Conservation (phyloP, 2,113 vertebrate species). For the Chionomys nivalis region DNA sequence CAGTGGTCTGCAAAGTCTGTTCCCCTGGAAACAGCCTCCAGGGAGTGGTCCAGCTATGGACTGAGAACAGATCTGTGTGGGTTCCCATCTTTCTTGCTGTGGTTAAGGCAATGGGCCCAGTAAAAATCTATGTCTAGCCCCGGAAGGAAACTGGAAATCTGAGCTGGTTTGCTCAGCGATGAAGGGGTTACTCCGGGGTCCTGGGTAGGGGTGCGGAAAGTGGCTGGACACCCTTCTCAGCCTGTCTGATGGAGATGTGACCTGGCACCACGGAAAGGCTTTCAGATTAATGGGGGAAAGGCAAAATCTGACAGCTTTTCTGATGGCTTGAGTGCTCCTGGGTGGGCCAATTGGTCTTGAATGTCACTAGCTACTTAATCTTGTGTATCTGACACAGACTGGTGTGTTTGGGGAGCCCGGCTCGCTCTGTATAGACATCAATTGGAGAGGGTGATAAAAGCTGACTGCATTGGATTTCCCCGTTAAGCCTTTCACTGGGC, state of each 20-base stretch:
- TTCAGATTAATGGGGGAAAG: conserved; percentile 98
- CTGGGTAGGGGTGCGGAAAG: conserved; percentile 80
- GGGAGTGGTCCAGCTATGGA: not conserved
- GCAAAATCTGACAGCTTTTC: conserved; percentile 97
- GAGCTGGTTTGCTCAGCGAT: conserved; percentile 49
- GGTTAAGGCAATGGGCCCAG: not conserved
- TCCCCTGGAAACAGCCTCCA: not conserved
- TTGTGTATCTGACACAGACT: conserved; percentile 97
- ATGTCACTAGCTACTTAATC: conserved; percentile 99
- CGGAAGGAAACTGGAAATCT: not conserved
- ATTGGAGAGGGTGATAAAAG: conserved; percentile 90
- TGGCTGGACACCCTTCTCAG: conserved; percentile 84
- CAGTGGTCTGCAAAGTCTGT: not conserved
- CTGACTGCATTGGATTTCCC: conserved; percentile 87
- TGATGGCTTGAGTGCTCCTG: conserved; percentile 94
- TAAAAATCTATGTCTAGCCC: not conserved
- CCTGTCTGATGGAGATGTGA: conserved; percentile 96
- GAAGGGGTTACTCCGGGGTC: conserved; percentile 89
- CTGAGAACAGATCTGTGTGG: too few species aligned
- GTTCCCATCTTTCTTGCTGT: too few species aligned
- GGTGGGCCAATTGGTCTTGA: conserved; percentile 99
- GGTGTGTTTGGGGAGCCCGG: conserved; percentile 90
- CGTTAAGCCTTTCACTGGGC: conserved; percentile 87
- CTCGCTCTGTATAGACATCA: conserved; percentile 91
- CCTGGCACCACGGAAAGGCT: conserved; percentile 97